Conservation (phyloP, 2,113 vertebrate species). For the Butastur rufipennis region DNA sequence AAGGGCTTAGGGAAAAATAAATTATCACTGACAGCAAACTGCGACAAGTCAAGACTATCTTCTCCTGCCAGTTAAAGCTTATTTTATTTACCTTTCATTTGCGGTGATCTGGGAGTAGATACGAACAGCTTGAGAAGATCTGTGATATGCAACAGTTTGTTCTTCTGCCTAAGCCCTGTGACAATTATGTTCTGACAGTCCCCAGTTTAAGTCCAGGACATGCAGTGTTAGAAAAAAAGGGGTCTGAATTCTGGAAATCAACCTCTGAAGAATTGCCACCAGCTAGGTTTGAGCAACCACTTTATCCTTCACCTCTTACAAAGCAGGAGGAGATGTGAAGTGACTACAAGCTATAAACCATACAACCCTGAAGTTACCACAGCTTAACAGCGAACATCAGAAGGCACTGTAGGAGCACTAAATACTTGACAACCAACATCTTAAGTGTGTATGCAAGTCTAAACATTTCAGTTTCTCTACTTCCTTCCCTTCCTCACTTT, state of each 20-base stretch:
- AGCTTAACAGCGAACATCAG: neutral
- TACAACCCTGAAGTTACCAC: neutral
- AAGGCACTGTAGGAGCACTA: neutral
- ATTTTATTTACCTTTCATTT: neutral
- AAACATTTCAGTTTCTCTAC: neutral
- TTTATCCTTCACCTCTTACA: neutral
- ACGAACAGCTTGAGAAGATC: neutral
- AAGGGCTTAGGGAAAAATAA: neutral
- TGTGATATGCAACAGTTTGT: neutral
- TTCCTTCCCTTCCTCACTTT: neutral
- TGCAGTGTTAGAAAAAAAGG: fast-evolving
- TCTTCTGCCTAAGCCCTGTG: neutral
- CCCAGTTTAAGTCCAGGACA: neutral
- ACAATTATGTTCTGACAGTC: neutral
- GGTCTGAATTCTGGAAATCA: neutral
- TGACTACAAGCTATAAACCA: neutral
- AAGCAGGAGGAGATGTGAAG: neutral
- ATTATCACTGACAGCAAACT: neutral
- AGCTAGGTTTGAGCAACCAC: neutral
- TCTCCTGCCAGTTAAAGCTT: neutral
- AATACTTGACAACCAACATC: neutral
- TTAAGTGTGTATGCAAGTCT: neutral
- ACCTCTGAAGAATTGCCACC: neutral
- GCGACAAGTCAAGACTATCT: neutral
- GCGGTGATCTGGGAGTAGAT: neutral